These are phyloP conservation scores for Florisuga fusca DNA, from an alignment of 2,797 vertebrate species.

Conservation along the genomic window DNA sequence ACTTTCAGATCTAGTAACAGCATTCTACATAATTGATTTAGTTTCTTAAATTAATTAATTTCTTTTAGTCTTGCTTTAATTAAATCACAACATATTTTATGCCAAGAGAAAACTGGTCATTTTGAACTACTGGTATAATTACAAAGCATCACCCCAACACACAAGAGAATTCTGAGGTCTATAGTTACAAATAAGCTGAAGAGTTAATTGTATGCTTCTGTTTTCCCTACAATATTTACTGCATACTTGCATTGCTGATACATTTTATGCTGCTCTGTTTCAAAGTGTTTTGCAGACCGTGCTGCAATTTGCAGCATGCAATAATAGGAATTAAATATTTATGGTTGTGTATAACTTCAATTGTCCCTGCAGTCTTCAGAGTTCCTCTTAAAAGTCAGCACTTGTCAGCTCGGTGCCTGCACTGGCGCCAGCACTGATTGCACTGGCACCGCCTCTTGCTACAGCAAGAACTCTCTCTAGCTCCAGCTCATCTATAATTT, in stretches of 20 bases:
- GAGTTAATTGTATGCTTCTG: constrained; percentile 32
- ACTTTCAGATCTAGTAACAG: constrained; percentile 36
- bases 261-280: background rate
- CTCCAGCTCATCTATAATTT: constrained; percentile 27
- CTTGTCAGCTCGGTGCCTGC: background rate
- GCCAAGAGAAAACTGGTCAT: constrained; percentile 32
- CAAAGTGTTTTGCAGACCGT: constrained; percentile 29
- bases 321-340: constrained; percentile 62
- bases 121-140: constrained; percentile 37
- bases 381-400: background rate
- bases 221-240: constrained; percentile 30
- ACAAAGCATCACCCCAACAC: background rate
- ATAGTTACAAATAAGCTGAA: background rate
- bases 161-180: constrained; percentile 1
- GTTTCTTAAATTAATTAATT: constrained; percentile 27
- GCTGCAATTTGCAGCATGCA: constrained; percentile 36
- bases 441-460: background rate
- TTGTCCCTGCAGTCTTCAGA: constrained; percentile 23
- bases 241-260: constrained; percentile 28
- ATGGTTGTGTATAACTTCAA: constrained; percentile 12
- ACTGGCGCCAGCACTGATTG: background rate
- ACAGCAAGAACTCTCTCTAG: background rate
- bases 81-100: constrained; percentile 43
- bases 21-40: constrained; percentile 45
- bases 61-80: constrained; percentile 41